Base-by-base conservation (phyloP, 2,888 invertebrate genomes). In the Andrena dorsata region DNA sequence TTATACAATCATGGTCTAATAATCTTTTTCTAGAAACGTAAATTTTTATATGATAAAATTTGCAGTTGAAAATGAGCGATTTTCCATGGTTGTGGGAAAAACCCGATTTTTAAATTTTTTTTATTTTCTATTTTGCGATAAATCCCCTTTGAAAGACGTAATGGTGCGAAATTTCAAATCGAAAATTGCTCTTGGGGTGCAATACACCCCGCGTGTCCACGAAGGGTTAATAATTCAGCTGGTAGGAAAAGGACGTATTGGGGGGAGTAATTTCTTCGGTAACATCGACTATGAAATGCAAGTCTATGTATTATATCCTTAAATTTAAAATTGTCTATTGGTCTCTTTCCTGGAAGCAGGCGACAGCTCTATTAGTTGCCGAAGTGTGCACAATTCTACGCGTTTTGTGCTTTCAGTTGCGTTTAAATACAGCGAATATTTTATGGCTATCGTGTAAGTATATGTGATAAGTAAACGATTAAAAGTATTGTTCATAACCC, bases 371-470 rank as follows among this genome's bases (percentile, higher is more conserved):
- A 3, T n/a, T 13, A 2, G 10, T 16, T 30, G 8, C 2, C 47
- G 2, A 30, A 30, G 28, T 28, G 32, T 26, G 7, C 16, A 23
- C 6, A 30, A 23, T n/a, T n/a, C 13, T 30, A 66, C 13, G 6
- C n/a, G 13, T 16, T 63, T 49, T 13, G 35, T 47, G 20, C 20
- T 23, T 47, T 16, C 35, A 35, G 23, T 35, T 10, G 20, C 23
- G 35, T 28, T 61, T 69, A 74, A 72, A 53, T 53, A 74, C 35
- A 53, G 61, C 51, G 82, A 82, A 79, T 82, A 82, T 82, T 82
- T 20, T 69, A 71, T 70, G 61, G 70, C 72, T 63, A 70, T 63
- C 16, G 51, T 28, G 47, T 28, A 64, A 41, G 20, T 71, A 66
- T 76, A 73, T 72, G 75, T 75, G 53, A 64, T 20, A 70, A 71